These are phyloP conservation scores for Otolemur crassicaudatus DNA, from an alignment of 2,797 vertebrate species.

Conservation along the genomic window DNA sequence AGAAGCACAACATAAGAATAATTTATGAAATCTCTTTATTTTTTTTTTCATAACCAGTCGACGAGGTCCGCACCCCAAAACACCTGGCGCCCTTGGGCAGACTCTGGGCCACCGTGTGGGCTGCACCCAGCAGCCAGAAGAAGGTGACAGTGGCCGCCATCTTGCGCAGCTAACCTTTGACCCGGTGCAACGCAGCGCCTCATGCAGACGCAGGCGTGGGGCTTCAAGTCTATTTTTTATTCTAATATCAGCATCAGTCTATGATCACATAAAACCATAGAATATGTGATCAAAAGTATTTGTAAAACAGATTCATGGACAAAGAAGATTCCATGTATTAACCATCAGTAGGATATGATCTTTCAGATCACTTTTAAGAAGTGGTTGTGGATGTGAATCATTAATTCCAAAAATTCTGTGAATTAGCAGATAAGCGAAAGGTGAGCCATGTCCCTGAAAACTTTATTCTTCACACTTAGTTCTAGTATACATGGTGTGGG, in stretches of 20 bases:
- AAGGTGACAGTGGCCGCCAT: slow-evolving; percentile 86
- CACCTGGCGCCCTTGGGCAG: rapidly evolving
- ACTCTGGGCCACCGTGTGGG: rapidly evolving
- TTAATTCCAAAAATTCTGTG: neutral
- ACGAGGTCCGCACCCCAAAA: slow-evolving; percentile 85
- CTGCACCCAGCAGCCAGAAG: neutral
- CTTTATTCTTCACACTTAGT: neutral
- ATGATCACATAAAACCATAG: neutral
- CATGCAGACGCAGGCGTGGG: slow-evolving; percentile 40
- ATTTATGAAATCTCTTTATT: neutral
- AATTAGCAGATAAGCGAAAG: neutral
- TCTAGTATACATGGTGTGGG: neutral
- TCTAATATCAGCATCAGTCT: neutral
- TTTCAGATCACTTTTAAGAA: neutral
- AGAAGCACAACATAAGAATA: neutral
- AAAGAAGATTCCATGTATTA: neutral
- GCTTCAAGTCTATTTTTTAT: neutral
- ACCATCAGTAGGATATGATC: neutral
- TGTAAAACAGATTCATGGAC: neutral
- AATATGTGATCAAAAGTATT: neutral
- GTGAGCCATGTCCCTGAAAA: neutral
- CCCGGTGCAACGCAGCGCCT: neutral
- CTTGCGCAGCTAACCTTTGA: slow-evolving; percentile 58
- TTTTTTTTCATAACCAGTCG: slow-evolving; percentile 78
- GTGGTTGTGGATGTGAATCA: neutral